Percentiles rank a stretch among this genome's conserved stretches.
Conservation (phyloP, 1,140 invertebrate genomes). For the Halesus radiatus region DNA sequence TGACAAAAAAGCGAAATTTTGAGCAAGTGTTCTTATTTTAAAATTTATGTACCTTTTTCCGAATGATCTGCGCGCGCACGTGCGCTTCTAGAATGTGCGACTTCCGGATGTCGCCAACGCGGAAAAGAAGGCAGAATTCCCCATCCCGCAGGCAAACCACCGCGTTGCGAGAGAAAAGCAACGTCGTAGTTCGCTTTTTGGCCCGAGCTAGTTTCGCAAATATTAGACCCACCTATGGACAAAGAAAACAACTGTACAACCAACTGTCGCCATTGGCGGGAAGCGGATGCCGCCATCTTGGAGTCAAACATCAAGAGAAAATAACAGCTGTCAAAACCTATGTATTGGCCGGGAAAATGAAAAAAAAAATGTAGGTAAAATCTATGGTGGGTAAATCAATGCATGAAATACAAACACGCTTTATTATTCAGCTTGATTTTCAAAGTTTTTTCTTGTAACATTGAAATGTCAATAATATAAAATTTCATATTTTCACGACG, state of each 20-base stretch:
- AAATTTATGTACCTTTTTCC: conserved; percentile 65
- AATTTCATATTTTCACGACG: neutral
- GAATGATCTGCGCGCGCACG: conserved; percentile 69
- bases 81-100: conserved; percentile 71
- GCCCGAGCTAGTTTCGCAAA: conserved; percentile 70
- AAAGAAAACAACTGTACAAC: conserved; percentile 51
- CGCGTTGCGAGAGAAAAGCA: conserved; percentile 69
- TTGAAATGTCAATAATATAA: neutral
- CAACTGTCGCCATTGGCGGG: conserved; percentile 15
- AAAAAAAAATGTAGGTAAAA: neutral
- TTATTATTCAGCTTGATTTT: neutral
- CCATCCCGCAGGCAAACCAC: conserved; percentile 70
- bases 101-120: conserved; percentile 71
- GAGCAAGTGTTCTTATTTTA: too few relatives aligned
- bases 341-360: neutral
- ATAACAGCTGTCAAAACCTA: neutral
- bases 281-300: conserved; percentile 40
- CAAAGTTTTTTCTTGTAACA: neutral
- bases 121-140: conserved; percentile 69
- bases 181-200: conserved; percentile 70
- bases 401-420: neutral
- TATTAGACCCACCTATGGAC: conserved; percentile 72
- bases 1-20: conserved; percentile 13
- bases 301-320: neutral
- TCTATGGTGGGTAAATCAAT: too few relatives aligned